Conservation (phyloP, 2,888 invertebrate genomes). For the Homarus gammarus region DNA sequence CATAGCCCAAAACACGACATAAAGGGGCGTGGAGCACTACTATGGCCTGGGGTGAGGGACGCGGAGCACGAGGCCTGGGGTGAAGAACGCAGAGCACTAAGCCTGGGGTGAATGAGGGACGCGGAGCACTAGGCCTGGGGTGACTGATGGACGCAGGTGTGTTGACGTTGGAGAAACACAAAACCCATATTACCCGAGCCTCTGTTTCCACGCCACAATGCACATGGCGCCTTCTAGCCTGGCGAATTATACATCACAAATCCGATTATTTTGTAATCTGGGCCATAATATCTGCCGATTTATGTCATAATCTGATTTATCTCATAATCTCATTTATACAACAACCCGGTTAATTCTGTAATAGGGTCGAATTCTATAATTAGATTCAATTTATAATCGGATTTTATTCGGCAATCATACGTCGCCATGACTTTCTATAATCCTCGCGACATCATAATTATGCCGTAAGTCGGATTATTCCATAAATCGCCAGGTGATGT, state of each 20-base stretch:
- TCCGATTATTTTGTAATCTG: slow-evolving; percentile 7
- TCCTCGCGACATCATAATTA: slow-evolving; percentile 11
- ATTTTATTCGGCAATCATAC: slow-evolving; percentile 21
- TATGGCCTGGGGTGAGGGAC: too few species aligned
- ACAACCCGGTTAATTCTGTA: slow-evolving; percentile 45
- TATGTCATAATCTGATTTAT: slow-evolving; percentile 38
- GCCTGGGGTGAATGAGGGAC: too few species aligned
- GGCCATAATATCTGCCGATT: slow-evolving; percentile 7
- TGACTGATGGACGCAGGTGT: too few species aligned
- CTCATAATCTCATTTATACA: slow-evolving; percentile 51
- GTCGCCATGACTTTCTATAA: neutral
- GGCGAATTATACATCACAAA: neutral
- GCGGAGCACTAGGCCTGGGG: too few species aligned
- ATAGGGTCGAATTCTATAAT: slow-evolving; percentile 22
- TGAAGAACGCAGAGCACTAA: neutral
- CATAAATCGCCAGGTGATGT: neutral
- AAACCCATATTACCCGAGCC: too few species aligned
- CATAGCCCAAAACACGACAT: too few species aligned
- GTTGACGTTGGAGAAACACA: too few species aligned
- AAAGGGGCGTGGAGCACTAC: too few species aligned
- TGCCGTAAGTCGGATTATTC: neutral
- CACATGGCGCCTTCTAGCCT: neutral
- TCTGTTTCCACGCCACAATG: too few species aligned
- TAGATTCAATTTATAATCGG: slow-evolving; percentile 25
- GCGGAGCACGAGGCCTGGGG: too few species aligned